Evolutionary conservation across 2,113 vertebrate genomes (phyloP), one percentile per base, ranked within the genome.

Genomic region (Meles meles): DNA sequence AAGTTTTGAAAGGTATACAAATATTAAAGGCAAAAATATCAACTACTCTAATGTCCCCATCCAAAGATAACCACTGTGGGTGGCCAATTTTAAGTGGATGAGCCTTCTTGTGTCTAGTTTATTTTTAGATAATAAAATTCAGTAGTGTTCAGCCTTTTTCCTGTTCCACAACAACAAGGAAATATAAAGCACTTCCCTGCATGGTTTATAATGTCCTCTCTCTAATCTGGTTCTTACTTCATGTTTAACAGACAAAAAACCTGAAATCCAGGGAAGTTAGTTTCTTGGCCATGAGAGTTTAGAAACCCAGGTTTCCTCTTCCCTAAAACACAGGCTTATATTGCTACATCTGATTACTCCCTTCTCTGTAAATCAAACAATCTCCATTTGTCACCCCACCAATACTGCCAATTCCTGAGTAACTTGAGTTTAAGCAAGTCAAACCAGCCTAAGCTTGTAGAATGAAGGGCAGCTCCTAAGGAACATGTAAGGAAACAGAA

Each of bases 401-500:
- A 5, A 8, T 7, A 57, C 47, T n/a, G 2, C 12, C 17, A 67
- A 59, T 47, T 25, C 27, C 65, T 57, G 31, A 83, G 47, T 72
- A 49, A 94, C 23, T 11, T 18, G 39, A 93, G 49, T 88, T 93
- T 74, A 63, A 94, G 20, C n/a, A 92, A 95, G 59, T 93, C 34
- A 92, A 83, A 92, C 87, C 37, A 96, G 81, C 88, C 61, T 79
- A 44, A 14, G 86, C 59, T 74, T 57, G 47, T 44, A 96, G 67
- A 88, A 84, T 79, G 79, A 92, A 89, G 23, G 83, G 39, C 44
- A 92, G 21, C 59, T 96, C 90, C 90, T 65, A 61, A 52, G 95
- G 49, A 55, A 95, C 3, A 0, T 47, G 21, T 8, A 55, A 83
- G 25, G 44, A 65, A 81, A 65, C 82, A 49, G 85, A 71, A 42